phyloP scores from a whole-genome alignment of 2,113 vertebrate genomes.

The Hyla sarda region DNA sequence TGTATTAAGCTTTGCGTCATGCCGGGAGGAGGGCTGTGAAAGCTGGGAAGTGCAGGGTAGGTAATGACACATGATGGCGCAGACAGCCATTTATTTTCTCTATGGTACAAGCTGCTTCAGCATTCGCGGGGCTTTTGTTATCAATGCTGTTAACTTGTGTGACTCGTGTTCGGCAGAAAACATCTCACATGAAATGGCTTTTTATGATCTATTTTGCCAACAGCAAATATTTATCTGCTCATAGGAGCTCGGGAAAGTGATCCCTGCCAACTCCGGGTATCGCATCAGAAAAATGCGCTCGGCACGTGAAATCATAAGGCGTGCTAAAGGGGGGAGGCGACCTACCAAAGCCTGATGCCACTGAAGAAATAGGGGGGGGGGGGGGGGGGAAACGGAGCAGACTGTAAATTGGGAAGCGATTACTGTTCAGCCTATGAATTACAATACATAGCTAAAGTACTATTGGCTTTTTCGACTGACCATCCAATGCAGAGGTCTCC shows the following conservation, averaged over 20 bases:
- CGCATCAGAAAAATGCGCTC: background rate
- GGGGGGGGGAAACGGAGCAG: too few relatives aligned
- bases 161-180: background rate
- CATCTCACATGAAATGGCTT: background rate
- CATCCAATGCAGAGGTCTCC: too few relatives aligned
- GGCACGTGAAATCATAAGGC: background rate
- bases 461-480: too few relatives aligned
- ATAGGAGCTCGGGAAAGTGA: background rate
- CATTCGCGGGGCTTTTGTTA: background rate
- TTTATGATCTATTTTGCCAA: background rate
- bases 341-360: background rate
- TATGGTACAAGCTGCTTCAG: conserved; percentile 20
- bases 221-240: background rate
- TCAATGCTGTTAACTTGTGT: background rate
- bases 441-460: too few relatives aligned
- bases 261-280: background rate
- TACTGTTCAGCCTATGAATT: background rate
- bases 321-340: background rate
- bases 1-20: conserved; percentile 49
- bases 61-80: conserved; percentile 55
- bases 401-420: background rate
- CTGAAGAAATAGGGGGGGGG: background rate
- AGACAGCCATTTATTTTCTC: conserved; percentile 49
- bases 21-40: conserved; percentile 54
- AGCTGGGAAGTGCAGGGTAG: conserved; percentile 48